phyloP scores from a whole-genome alignment of 2,888 invertebrate species.

The Allygus modestus region DNA sequence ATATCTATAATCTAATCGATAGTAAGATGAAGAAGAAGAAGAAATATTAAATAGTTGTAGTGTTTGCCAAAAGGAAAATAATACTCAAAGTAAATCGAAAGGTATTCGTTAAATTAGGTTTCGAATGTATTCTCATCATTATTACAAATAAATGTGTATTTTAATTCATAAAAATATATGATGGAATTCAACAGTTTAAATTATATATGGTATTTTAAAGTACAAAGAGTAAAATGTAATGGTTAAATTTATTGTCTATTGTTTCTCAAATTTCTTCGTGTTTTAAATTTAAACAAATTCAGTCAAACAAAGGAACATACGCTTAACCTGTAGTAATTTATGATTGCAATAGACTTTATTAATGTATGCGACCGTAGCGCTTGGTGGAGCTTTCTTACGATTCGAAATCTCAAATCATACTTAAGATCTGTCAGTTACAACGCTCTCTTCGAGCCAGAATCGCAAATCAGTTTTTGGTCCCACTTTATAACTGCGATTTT shows the following conservation, averaged over 20 bases:
- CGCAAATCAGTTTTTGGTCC: constrained; percentile 40
- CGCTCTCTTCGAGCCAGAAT: not conserved
- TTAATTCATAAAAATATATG: not conserved
- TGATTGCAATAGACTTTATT: too few relatives aligned
- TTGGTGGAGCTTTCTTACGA: not conserved
- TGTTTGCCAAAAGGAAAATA: constrained; percentile 49
- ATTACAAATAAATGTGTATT: not conserved
- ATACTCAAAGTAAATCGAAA: not conserved
- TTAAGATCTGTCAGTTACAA: not conserved
- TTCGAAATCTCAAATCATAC: not conserved
- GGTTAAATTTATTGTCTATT: too few relatives aligned
- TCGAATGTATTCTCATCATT: not conserved
- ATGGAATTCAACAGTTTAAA: not conserved
- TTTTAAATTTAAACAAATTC: too few relatives aligned
- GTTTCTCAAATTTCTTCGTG: too few relatives aligned
- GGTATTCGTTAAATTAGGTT: not conserved
- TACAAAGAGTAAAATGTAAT: too few relatives aligned
- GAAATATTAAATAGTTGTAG: constrained; percentile 33
- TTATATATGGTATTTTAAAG: not conserved
- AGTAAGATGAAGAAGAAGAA: constrained; percentile 44
- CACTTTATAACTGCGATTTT: constrained; percentile 35
- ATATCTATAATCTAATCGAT: constrained; percentile 54
- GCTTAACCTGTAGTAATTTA: too few relatives aligned
- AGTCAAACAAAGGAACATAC: too few relatives aligned
- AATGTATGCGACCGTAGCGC: too few relatives aligned